A percentile compares a stretch with the other conserved stretches of the same genome.
Conservation (phyloP, 2,888 invertebrate species). For the Athripsodes cinereus region DNA sequence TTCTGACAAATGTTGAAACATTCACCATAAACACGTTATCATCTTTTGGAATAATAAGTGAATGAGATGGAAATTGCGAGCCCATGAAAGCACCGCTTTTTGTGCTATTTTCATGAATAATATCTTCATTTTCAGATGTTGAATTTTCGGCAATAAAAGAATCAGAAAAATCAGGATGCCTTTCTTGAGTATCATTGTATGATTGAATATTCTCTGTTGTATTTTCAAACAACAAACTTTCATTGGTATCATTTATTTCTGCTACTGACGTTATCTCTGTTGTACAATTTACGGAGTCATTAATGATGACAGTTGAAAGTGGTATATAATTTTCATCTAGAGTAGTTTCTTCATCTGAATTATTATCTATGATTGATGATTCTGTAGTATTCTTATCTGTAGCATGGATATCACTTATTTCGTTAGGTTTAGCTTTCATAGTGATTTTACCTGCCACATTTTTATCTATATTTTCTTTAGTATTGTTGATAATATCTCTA, state of each 20-base stretch:
- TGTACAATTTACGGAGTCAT: conserved; percentile 28
- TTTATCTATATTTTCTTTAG: background rate
- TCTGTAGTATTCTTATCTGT: background rate
- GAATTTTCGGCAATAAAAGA: conserved; percentile 7
- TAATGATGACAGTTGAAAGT: conserved; percentile 28
- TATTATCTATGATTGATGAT: background rate
- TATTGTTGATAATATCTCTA: conserved; percentile 5
- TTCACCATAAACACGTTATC: conserved; percentile 52
- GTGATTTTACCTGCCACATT: background rate
- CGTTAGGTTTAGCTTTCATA: background rate
- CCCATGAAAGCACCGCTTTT: conserved; percentile 7
- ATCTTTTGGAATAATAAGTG: conserved; percentile 35
- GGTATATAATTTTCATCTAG: background rate
- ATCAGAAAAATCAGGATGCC: conserved; percentile 10
- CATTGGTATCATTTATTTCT: background rate
- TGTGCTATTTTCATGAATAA: conserved; percentile 11
- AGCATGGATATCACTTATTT: background rate
- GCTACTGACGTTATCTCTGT: conserved; percentile 25
- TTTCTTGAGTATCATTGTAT: conserved; percentile 23
- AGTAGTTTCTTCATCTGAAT: background rate
- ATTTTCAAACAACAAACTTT: background rate
- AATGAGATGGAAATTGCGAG: conserved; percentile 24
- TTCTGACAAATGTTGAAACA: conserved; percentile 48
- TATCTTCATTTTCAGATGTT: background rate
- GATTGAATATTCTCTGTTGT: background rate